phyloP scores from a whole-genome alignment of 2,888 invertebrate genomes.

The Tortrix viridana region DNA sequence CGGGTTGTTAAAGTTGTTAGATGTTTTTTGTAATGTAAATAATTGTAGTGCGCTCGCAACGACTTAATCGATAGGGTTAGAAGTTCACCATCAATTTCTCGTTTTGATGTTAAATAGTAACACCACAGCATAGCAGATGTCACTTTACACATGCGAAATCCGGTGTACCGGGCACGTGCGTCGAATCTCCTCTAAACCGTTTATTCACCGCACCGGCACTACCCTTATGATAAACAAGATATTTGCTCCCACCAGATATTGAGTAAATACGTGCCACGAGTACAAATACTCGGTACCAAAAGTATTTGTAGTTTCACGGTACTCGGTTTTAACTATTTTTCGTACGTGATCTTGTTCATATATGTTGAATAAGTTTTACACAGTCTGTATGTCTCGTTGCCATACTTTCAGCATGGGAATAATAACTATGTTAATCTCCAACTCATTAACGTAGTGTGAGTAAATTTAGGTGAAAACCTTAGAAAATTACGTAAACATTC shows the following conservation, averaged over 20 bases:
- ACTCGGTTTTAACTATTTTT: conserved; percentile 25
- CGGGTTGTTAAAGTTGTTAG: no score
- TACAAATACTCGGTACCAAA: conserved; percentile 23
- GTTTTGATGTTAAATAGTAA: no score
- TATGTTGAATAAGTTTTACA: conserved; percentile 1
- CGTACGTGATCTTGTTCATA: conserved; percentile 13
- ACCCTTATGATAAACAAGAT: conserved; percentile 36
- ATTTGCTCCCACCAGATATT: conserved; percentile 36
- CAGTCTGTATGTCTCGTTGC: neutral
- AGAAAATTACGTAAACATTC: no score
- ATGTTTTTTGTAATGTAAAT: no score
- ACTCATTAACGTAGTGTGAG: no score
- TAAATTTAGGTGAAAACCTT: no score
- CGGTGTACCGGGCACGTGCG: conserved; percentile 18
- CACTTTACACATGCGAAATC: neutral
- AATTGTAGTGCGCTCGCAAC: no score
- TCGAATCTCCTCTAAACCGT: conserved; percentile 18
- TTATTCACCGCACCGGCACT: conserved; percentile 32
- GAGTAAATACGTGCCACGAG: conserved; percentile 29
- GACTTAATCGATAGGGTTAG: no score
- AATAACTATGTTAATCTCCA: no score
- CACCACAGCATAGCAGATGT: neutral
- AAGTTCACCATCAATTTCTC: no score
- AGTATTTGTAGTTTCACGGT: conserved; percentile 21
- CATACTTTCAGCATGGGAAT: no score